phyloP scores from a whole-genome alignment of 2,113 vertebrate species.

The Burhinus oedicnemus region DNA sequence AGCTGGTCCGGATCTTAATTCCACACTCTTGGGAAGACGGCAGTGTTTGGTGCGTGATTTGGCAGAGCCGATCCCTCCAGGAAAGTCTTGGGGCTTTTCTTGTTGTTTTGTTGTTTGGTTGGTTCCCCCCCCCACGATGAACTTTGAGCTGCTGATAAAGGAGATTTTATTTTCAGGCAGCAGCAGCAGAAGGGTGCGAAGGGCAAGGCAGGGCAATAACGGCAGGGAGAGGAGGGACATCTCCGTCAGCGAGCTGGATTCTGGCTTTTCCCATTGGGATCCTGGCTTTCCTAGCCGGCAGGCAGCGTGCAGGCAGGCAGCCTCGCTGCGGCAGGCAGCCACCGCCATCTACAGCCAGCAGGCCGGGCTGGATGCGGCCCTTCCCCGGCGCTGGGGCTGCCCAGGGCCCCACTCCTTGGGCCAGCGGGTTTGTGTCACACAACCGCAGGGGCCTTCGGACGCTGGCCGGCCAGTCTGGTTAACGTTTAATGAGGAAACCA shows the following conservation, averaged over 20 bases:
- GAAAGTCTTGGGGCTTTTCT: background rate
- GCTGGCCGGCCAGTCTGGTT: accelerated
- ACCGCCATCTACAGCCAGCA: slow-evolving; percentile 36
- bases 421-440: accelerated
- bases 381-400: background rate
- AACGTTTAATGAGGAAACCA: background rate
- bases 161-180: background rate
- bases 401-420: background rate
- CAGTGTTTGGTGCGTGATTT: too few species aligned
- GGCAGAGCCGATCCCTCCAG: too few species aligned
- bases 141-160: background rate
- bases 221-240: accelerated
- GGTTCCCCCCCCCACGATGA: background rate
- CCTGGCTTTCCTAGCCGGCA: background rate
- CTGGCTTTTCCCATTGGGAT: background rate
- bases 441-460: background rate
- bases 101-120: too few species aligned
- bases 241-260: background rate
- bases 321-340: background rate
- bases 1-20: background rate
- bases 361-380: background rate
- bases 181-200: background rate
- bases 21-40: accelerated
- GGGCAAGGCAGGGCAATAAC: background rate
- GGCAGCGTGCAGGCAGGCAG: background rate